Evolutionary conservation across 2,797 vertebrate genomes (phyloP), one percentile per base, ranked within the genome.

Genomic region (Anas acuta): DNA sequence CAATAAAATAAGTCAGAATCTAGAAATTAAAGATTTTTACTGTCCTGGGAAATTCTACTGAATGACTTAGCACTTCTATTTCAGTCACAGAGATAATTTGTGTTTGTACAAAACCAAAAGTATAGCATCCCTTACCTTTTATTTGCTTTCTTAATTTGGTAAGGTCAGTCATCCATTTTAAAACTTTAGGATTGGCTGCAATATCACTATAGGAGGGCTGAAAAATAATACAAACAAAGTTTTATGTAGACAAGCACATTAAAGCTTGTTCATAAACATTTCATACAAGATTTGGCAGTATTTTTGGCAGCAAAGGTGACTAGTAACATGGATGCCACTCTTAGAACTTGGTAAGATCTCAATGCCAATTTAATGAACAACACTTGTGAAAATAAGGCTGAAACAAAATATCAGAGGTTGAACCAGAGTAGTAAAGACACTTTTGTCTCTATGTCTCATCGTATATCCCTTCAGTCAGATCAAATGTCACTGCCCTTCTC

Each of bases 111-210:
- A 62, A 74, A 69, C 0, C 22, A 66, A 23, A 33, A 89, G 28
- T 56, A 65, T 4, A 83, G 32, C 28, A 87, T 60, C 58, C 66
- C 72, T 92, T 98, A 99, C 99, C 99, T 99, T 99, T 99, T 95
- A 99, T 99, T 97, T 99, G 99, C 96, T 99, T 98, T 97, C 99
- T 99, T 96, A 99, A 97, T 98, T 99, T 99, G 77, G 99, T 99
- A 96, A 99, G 98, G 96, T 99, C 99, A 19, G 99, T 99, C 99
- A 99, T 99, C 99, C 99, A 99, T 92, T 99, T 99, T 93, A 99
- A 97, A 96, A 99, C 99, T 98, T 99, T 99, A 84, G 99, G 98
- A 97, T 99, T 99, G 96, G 99, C 98, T 98, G 99, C 99, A 97
- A 99, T 99, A 97, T 99, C 99, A 96, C 98, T 99, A 49, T 99